Conservation (phyloP, 2,797 vertebrate species). For the Bradypus variegatus region DNA sequence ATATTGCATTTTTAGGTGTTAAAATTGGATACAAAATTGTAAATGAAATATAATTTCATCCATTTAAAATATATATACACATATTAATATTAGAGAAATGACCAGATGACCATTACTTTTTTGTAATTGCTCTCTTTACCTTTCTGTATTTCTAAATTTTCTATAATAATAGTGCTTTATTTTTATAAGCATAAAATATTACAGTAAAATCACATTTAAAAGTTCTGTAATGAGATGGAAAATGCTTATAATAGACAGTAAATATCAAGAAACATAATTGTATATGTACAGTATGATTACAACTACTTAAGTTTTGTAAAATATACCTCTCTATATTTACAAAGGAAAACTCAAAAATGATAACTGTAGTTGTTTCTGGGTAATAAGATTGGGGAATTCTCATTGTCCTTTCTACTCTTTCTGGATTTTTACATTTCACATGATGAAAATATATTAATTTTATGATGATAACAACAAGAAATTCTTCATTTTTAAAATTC, state of each 20-base stretch:
- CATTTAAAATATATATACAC: background rate
- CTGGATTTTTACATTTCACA: slow-evolving; percentile 18
- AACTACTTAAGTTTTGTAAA: background rate
- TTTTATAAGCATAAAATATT: slow-evolving; percentile 16
- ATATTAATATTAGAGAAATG: background rate
- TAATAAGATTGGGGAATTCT: slow-evolving; percentile 19
- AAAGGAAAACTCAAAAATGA: slow-evolving; percentile 14
- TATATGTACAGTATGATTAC: background rate
- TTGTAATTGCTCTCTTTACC: background rate
- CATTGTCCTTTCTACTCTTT: slow-evolving; percentile 2
- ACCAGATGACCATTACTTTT: background rate
- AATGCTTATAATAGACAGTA: background rate
- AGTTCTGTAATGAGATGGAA: background rate
- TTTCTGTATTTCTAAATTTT: background rate
- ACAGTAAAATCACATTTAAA: background rate
- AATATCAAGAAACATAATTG: background rate
- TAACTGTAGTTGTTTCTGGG: background rate
- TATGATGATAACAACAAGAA: slow-evolving; percentile 5
- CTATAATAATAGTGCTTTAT: background rate
- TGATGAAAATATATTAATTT: slow-evolving; percentile 39
- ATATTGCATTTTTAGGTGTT: background rate
- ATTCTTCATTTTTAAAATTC: background rate
- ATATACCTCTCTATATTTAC: background rate
- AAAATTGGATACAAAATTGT: background rate
- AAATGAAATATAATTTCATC: background rate